Base-by-base conservation (phyloP, 2,113 vertebrate genomes). In the Grammomys dolichurus region DNA sequence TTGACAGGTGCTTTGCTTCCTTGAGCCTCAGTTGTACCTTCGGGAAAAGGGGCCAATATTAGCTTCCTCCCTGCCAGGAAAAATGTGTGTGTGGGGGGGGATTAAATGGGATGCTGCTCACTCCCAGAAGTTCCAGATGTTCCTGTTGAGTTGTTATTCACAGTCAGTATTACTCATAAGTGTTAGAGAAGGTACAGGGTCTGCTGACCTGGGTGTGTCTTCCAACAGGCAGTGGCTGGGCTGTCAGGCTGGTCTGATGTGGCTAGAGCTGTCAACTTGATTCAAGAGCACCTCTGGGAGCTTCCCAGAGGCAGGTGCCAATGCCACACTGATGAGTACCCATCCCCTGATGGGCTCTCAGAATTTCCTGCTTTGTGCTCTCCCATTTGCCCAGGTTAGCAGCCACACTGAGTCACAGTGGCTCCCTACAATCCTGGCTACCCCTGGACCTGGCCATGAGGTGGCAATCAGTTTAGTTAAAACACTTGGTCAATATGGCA, bases 321-420 rank as follows among this genome's bases (percentile, higher is more conserved):
- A 89, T 97, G 98, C 97, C 98, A 98, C 98, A 98, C 98, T 80
- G 93, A 98, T 98, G 91, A 98, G 97, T 98, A 97, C 97, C 89
- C 13, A 95, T 90, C 81, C 1, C 76, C 67, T 98, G 98, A 98
- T 19, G 95, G 60, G 98, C 91, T 98, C 98, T 98, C 98, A 96
- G 97, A 97, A 93, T 98, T 98, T 98, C 98, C 98, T 98, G 98
- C 98, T 88, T 97, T 93, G 97, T 94, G 88, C 98, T 98, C 95
- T 96, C 28, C 93, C 92, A 97, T 98, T 98, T 70, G 93, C 67
- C 28, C 16, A 28, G 91, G 98, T 98, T 98, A 98, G 97, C 69
- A 54, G 93, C 86, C 94, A 84, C 96, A 95, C 96, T 87, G 91
- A 97, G 97, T 98, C 98, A 86, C 14, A 19, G 6, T 90, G 2